phyloP scores from a whole-genome alignment of 2,888 invertebrate genomes.

The Heliconius ethilla region DNA sequence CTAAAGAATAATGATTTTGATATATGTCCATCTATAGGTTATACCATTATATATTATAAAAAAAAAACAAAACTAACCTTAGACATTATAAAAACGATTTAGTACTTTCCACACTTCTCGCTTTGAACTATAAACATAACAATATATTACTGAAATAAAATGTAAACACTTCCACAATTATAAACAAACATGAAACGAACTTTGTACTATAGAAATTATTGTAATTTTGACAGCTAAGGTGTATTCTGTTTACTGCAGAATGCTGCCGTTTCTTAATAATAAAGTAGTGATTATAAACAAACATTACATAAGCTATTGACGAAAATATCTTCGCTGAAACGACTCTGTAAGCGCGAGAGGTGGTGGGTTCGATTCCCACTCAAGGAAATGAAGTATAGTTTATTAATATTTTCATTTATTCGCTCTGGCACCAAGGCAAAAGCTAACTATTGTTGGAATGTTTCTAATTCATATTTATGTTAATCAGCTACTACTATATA shows the following conservation, averaged over 20 bases:
- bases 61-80: constrained; percentile 13
- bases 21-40: too few relatives aligned
- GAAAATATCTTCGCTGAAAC: neutral
- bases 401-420: too few relatives aligned
- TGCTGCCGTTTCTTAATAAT: neutral
- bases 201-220: constrained; percentile 15
- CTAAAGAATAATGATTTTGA: too few relatives aligned
- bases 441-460: too few relatives aligned
- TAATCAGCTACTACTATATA: too few relatives aligned
- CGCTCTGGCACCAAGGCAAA: too few relatives aligned
- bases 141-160: neutral
- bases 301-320: constrained; percentile 27
- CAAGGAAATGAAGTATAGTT: too few relatives aligned
- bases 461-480: too few relatives aligned
- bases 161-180: neutral
- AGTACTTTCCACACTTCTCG: neutral
- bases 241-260: constrained; percentile 1
- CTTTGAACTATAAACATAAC: constrained; percentile 1
- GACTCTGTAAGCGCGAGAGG: neutral
- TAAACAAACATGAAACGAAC: constrained; percentile 7
- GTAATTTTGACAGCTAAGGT: neutral
- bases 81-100: neutral
- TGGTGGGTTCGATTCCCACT: too few relatives aligned
- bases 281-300: constrained; percentile 29
- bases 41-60: neutral